Base-by-base conservation (phyloP, 2,113 vertebrate genomes). In the Leucoraja erinaceus region DNA sequence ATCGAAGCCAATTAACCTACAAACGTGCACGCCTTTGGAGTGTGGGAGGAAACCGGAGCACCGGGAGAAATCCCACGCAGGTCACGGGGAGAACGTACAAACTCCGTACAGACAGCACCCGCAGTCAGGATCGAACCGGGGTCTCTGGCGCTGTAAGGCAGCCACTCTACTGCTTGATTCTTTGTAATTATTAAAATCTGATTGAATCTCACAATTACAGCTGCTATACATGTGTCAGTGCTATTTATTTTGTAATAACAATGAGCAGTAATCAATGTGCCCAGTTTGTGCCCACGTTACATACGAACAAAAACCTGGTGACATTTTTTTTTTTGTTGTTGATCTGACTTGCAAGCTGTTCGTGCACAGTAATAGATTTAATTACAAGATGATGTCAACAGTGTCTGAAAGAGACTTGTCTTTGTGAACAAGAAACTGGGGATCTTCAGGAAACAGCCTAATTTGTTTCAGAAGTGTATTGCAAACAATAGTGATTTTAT, bases 371-470 rank as follows among this genome's bases (percentile, higher is more conserved):
- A 91, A 91, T 91, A 91, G 90, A 91, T 91, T 91, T 91, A 91
- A 91, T 91, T 91, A 91, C 31, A 91, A 91, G 90, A 91, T 91
- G 90, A 91, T 91, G 90, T 91, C 90, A 91, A 68, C 66, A 31
- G 88, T 25, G 33, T 91, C 38, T 72, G 66, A 91, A 91, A 91
- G 90, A 91, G 54, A 38, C 68, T 70, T 72, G 90, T 72, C 66
- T 66, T 20, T 91, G 90, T 61, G 72, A 91, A 91, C 68, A 91
- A 91, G 90, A 91, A 68, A 38, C 33, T 72, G 25, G 8, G 18
- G 66, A 91, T 70, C 72, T 91, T 74, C 38, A 91, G 68, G 68
- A 54, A 72, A 72, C 90, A 74, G 33, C 72, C 33, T 74, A 91
- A 91, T 72, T 91, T 91, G 66, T 18, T 91, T 72, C 18, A 91